Evolutionary conservation across 2,797 vertebrate species (phyloP), one percentile per base, ranked within the genome.

Genomic region (Loriculus beryllinus): DNA sequence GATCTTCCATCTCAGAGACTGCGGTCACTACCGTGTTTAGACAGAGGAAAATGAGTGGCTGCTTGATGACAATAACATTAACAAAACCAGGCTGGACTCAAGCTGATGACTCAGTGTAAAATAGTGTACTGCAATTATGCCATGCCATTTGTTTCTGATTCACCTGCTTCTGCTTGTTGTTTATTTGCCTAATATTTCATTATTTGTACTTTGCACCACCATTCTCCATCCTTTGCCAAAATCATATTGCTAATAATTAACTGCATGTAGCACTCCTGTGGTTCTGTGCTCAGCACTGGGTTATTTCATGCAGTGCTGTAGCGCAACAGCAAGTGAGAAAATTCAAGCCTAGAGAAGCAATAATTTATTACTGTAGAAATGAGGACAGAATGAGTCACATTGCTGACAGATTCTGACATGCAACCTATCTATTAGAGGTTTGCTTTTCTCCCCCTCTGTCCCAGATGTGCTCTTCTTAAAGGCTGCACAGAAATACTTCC

Each of bases 301-400:
- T 82, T 81, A 51, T 82, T 82, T 85, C 2, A 0, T 83, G 86
- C 71, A 69, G 92, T 33, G 88, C 85, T 63, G 25, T 47, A 37
- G 51, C 3, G 6, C 82, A 96, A 68, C 45, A 82, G 59, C 7
- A 14, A 79, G 71, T 37, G 87, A 90, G 90, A 90, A 92, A 90
- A 95, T 92, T 86, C 63, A 82, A 79, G 86, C 68, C 76, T 64
- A 49, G 81, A 74, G 88, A 94, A 86, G 59, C 63, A 95, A 2
- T 93, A 52, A 88, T 90, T 88, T 74, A 54, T 89, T 90, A 47
- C 31, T 64, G 67, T 8, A 76, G 68, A 81, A 93, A 80, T 9
- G 16, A 90, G 68, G 10, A 1, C 62, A 51, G 77, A 83, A 45
- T 88, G 93, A 95, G 52, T 92, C 85, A 87, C 39, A 3, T 48